Conservation (phyloP, 2,797 vertebrate species). For the Trachurus trachurus region DNA sequence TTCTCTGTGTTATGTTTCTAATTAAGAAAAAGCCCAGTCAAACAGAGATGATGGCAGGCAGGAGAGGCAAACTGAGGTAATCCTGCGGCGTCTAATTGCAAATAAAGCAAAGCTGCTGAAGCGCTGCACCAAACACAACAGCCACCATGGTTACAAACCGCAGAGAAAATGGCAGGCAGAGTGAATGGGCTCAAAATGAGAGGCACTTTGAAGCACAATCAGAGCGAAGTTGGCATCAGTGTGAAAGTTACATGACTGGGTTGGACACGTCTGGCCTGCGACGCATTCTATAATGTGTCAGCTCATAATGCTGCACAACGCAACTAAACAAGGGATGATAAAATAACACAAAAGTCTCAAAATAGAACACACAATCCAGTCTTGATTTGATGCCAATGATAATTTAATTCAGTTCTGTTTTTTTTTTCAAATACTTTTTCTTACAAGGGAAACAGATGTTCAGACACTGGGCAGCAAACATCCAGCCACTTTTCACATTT, state of each 20-base stretch:
- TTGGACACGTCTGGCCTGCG: constrained; percentile 26
- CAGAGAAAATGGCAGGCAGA: constrained; percentile 56
- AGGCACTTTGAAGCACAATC: constrained; percentile 23
- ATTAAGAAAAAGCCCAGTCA: constrained; percentile 45
- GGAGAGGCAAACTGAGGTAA: constrained; percentile 56
- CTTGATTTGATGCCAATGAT: constrained; percentile 25
- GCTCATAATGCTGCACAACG: neutral
- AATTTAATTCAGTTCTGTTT: constrained; percentile 10
- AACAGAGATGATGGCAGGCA: constrained; percentile 46
- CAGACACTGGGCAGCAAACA: constrained; percentile 12
- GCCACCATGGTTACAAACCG: constrained; percentile 69
- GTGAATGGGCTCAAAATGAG: constrained; percentile 56
- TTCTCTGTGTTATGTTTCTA: constrained; percentile 42
- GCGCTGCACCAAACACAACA: constrained; percentile 57
- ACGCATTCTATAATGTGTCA: constrained; percentile 28
- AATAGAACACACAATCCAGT: neutral
- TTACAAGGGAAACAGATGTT: constrained; percentile 33
- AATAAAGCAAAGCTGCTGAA: constrained; percentile 62
- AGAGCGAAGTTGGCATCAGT: constrained; percentile 47
- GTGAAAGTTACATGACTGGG: constrained; percentile 16
- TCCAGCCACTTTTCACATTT: neutral
- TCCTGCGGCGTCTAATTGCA: constrained; percentile 62
- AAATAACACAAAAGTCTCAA: neutral
- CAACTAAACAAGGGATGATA: neutral
- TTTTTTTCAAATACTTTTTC: constrained; percentile 30